These are phyloP conservation scores for Macrobrachium rosenbergii DNA, from an alignment of 1,140 invertebrate genomes.

Conservation along the genomic window DNA sequence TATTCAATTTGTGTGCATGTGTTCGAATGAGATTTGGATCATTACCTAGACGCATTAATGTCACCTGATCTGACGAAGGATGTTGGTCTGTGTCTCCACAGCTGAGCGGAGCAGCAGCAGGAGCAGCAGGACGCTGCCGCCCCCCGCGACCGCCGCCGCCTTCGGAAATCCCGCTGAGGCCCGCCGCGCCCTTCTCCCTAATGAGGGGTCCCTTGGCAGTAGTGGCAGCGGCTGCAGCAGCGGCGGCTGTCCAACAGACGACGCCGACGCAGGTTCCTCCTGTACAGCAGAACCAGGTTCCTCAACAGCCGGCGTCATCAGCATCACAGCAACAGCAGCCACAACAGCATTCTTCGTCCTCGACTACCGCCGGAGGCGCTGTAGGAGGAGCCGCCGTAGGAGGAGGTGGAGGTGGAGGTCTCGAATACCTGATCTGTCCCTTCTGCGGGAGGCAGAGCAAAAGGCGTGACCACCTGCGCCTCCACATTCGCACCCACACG, in stretches of 20 bases:
- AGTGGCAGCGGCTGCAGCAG: background rate
- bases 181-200: conserved; percentile 1
- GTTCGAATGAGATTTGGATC: no score
- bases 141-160: background rate
- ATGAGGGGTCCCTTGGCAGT: background rate
- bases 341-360: background rate
- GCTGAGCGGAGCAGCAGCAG: background rate
- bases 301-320: no score
- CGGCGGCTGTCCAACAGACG: background rate
- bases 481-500: conserved; percentile 71
- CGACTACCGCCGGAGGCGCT: background rate
- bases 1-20: no score
- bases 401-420: background rate
- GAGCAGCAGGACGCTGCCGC: background rate
- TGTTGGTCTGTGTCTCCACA: no score
- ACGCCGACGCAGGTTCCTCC: no score
- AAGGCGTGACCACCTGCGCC: conserved; percentile 71
- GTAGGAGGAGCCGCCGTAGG: background rate
- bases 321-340: background rate
- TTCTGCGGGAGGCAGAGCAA: conserved; percentile 71
- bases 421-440: conserved; percentile 67
- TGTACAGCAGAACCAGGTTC: no score
- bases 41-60: no score
- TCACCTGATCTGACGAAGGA: no score
- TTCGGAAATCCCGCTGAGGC: background rate